Conservation (phyloP, 2,888 invertebrate genomes). For the Vannuccia rotundouncinata region DNA sequence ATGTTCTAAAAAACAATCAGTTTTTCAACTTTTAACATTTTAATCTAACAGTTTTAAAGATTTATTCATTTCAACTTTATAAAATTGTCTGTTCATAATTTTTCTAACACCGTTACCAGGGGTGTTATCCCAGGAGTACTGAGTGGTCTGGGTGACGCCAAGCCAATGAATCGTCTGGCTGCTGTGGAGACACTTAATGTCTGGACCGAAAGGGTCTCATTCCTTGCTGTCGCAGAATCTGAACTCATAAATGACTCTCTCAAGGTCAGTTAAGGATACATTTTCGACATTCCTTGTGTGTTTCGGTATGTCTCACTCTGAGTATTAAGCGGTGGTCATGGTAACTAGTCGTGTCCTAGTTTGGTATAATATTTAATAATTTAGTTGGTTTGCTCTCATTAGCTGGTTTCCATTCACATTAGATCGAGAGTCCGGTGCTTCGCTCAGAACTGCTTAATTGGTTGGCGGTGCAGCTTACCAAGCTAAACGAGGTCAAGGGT, state of each 20-base stretch:
- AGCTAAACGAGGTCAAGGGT: slow-evolving; percentile 18
- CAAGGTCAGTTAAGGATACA: too few species aligned
- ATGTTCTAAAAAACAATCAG: too few species aligned
- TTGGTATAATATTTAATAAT: too few species aligned
- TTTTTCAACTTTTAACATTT: too few species aligned
- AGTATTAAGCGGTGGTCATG: too few species aligned
- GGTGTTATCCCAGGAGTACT: slow-evolving; percentile 77
- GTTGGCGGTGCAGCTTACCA: slow-evolving; percentile 73
- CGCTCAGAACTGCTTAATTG: slow-evolving; percentile 75
- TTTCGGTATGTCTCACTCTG: too few species aligned
- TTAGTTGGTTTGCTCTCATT: neutral
- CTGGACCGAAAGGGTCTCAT: slow-evolving; percentile 72
- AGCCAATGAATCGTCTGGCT: slow-evolving; percentile 71
- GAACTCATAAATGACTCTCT: slow-evolving; percentile 83
- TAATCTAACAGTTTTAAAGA: too few species aligned
- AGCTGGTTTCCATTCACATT: neutral
- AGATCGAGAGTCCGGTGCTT: slow-evolving; percentile 71
- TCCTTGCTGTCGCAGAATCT: slow-evolving; percentile 70
- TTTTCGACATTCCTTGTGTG: too few species aligned
- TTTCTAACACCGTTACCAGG: too few species aligned
- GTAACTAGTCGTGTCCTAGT: too few species aligned
- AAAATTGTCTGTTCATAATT: too few species aligned
- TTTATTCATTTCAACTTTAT: too few species aligned
- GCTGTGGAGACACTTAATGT: slow-evolving; percentile 75
- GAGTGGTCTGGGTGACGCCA: slow-evolving; percentile 64